Percentiles rank a stretch among this genome's conserved stretches.
Conservation (phyloP, 2,113 vertebrate genomes). For the Anolis carolinensis region DNA sequence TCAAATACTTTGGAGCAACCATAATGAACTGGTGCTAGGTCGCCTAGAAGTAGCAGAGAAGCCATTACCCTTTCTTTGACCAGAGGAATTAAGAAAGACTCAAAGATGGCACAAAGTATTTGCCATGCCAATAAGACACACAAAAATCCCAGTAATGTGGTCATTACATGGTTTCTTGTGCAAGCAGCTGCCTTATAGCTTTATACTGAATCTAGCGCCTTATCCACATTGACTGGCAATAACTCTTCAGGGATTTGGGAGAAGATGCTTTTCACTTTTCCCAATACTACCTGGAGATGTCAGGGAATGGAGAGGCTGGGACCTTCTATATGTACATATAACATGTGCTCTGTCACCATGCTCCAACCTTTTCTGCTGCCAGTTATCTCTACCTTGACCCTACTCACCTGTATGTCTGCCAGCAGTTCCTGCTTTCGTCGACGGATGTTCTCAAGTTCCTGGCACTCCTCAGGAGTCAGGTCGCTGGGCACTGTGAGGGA, state of each 20-base stretch:
- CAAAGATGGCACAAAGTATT: not conserved
- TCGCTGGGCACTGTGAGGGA: slow-evolving; percentile 87
- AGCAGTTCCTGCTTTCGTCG: slow-evolving; percentile 95
- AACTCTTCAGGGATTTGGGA: not conserved
- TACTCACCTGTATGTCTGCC: slow-evolving; percentile 93
- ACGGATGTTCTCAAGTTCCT: slow-evolving; percentile 95
- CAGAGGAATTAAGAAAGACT: not conserved
- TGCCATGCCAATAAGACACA: not conserved
- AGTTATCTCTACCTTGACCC: too few relatives aligned
- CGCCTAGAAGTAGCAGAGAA: not conserved
- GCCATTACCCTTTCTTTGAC: too few relatives aligned
- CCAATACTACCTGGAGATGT: not conserved
- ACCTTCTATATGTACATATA: not conserved
- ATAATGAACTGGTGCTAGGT: not conserved
- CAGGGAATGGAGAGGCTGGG: not conserved
- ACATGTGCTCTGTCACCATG: not conserved
- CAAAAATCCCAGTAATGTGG: not conserved
- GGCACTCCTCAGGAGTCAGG: slow-evolving; percentile 93
- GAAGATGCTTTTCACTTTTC: not conserved
- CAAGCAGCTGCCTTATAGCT: too few relatives aligned
- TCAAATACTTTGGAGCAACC: not conserved
- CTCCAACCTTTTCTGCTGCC: not conserved
- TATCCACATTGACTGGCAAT: not conserved
- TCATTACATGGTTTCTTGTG: not conserved
- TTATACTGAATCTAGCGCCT: too few relatives aligned